Evolutionary conservation across 2,888 invertebrate genomes (phyloP).

Genomic region (Orthosia gothica): DNA sequence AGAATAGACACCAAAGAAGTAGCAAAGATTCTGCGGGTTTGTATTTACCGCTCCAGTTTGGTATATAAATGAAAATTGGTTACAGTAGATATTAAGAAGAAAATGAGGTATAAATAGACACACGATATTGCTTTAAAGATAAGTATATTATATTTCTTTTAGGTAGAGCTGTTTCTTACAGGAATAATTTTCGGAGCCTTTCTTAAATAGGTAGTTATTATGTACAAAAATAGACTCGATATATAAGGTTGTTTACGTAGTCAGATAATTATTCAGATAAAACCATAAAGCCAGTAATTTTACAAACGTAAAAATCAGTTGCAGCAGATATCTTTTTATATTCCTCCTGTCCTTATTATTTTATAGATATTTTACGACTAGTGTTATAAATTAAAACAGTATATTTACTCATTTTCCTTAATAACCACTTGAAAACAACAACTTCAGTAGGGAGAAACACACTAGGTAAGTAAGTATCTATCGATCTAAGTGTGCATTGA

Average conservation of each 20-base stretch:
- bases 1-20: not conserved
- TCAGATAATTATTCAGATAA: not conserved
- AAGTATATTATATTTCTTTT: not conserved
- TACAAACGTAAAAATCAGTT: not conserved
- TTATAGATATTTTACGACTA: not conserved
- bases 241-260: not conserved
- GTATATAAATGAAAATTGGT: not conserved
- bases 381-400: not conserved
- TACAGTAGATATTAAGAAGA: not conserved
- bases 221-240: not conserved
- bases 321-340: not conserved
- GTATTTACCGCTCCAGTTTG: not conserved
- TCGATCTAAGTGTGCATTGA: not conserved
- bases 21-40: not conserved
- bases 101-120: not conserved
- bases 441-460: not conserved
- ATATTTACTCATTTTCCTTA: constrained; percentile 8
- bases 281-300: not conserved
- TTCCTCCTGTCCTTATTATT: not conserved
- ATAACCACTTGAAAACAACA: not conserved
- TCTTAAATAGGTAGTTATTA: not conserved
- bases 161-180: not conserved
- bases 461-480: no score
- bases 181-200: not conserved
- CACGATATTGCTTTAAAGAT: not conserved